Evolutionary conservation across 2,113 vertebrate genomes (phyloP).

Genomic region (Colossoma macropomum): DNA sequence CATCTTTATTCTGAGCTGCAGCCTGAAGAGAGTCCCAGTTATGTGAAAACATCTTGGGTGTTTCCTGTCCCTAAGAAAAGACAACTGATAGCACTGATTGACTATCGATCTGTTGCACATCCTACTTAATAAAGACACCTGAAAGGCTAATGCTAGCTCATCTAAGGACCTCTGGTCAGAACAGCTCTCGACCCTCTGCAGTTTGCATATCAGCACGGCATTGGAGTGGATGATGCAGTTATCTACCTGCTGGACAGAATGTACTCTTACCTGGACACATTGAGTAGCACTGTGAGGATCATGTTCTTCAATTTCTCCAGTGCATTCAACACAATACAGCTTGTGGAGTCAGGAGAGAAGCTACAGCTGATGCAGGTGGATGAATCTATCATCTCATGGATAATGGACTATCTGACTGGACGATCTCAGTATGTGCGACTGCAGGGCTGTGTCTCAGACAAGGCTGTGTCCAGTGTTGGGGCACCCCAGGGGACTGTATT

Average conservation of each 20-base stretch:
- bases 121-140: background rate
- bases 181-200: background rate
- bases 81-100: background rate
- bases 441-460: no score
- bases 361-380: no score
- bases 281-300: background rate
- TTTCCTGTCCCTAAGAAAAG: background rate
- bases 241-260: background rate
- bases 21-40: background rate
- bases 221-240: no score
- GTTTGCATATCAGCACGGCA: background rate
- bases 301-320: background rate
- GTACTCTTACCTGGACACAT: background rate
- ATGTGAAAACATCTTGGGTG: conserved; percentile 17
- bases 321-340: background rate
- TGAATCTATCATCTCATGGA: no score
- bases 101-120: background rate
- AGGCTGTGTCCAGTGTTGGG: no score
- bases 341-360: no score
- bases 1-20: background rate
- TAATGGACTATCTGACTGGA: no score
- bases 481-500: no score
- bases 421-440: no score
- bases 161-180: background rate
- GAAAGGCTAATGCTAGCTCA: background rate